Evolutionary conservation across 2,797 vertebrate genomes (phyloP).

Genomic region (Hemitrygon akajei): DNA sequence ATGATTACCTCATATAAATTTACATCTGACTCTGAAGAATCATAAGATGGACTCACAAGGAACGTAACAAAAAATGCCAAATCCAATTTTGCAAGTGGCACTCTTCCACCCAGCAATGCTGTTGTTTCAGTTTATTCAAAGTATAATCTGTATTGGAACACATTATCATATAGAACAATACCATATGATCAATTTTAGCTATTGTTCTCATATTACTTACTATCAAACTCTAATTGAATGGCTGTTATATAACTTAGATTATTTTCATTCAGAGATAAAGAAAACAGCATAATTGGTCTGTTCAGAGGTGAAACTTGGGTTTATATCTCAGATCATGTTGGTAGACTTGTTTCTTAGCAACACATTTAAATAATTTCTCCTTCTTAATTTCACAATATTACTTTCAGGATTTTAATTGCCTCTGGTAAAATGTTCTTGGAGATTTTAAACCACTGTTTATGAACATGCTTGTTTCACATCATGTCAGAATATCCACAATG

Average conservation of each 20-base stretch:
- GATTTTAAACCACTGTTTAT: not conserved
- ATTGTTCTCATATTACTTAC: not conserved
- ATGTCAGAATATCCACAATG: not conserved
- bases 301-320: not conserved
- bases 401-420: not conserved
- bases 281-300: not conserved
- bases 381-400: not conserved
- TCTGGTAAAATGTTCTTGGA: not conserved
- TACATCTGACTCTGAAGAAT: no score
- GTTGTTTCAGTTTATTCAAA: no score
- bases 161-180: no score
- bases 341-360: constrained; percentile 11
- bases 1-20: no score
- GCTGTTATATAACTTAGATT: not conserved
- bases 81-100: no score
- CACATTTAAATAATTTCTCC: not conserved
- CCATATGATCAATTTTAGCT: no score
- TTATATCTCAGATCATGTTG: not conserved
- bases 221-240: not conserved
- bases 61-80: no score
- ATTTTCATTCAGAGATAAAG: not conserved
- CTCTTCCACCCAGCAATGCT: no score
- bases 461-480: not conserved
- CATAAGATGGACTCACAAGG: no score
- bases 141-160: no score